Percentiles rank a stretch among this genome's conserved stretches.
phyloP scores from a whole-genome alignment of 2,888 invertebrate genomes.

The Myopa testacea region DNA sequence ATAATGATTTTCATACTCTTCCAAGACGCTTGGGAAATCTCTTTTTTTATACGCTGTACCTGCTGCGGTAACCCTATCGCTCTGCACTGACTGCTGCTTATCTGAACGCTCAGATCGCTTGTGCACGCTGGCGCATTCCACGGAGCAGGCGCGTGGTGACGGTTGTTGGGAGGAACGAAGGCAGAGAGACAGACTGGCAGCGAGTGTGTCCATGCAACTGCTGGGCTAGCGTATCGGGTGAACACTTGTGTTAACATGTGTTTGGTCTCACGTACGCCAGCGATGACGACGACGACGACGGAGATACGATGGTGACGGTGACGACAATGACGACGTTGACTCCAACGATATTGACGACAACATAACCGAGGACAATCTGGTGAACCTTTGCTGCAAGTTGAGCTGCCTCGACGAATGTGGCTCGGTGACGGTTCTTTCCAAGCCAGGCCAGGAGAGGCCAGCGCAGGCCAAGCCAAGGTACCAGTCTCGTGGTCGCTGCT shows the following conservation, averaged over 20 bases:
- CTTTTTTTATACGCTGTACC: not conserved
- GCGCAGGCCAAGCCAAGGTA: not conserved
- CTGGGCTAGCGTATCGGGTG: constrained; percentile 21
- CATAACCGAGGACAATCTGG: constrained; percentile 23
- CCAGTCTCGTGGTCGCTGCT: not conserved
- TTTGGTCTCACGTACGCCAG: constrained; percentile 51
- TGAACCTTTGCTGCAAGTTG: constrained; percentile 11
- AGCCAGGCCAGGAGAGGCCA: not conserved
- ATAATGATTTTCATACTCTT: not conserved
- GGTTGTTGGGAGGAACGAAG: not conserved
- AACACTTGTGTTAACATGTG: constrained; percentile 50
- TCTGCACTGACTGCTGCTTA: not conserved
- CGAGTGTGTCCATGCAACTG: not conserved
- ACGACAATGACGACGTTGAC: constrained; percentile 23
- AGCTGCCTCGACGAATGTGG: not conserved
- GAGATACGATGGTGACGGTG: too few species aligned
- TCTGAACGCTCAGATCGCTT: not conserved
- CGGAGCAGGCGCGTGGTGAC: not conserved
- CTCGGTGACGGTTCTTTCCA: not conserved
- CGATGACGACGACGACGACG: constrained; percentile 36
- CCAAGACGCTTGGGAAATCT: not conserved
- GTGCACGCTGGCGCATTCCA: not conserved
- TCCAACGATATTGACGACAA: not conserved
- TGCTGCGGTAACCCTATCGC: constrained; percentile 12
- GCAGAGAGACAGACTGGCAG: not conserved